Evolutionary conservation across 2,888 invertebrate genomes (phyloP).

Genomic region (Trachelus tabidus): DNA sequence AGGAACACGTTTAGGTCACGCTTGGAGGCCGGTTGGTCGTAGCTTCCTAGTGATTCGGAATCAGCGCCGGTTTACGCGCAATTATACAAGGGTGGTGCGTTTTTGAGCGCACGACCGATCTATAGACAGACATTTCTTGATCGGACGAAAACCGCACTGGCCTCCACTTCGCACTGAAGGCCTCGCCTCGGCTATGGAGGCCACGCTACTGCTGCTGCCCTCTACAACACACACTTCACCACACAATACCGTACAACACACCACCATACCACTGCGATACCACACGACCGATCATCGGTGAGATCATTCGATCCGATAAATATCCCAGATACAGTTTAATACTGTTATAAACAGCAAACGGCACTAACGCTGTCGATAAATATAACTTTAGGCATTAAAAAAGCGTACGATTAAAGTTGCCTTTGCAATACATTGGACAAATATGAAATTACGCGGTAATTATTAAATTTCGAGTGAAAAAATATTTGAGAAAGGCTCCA

Average conservation of each 20-base stretch:
- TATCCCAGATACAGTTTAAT: neutral
- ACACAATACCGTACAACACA: neutral
- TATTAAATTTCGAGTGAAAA: neutral
- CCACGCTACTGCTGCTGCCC: neutral
- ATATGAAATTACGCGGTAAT: neutral
- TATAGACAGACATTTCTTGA: neutral
- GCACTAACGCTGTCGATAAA: neutral
- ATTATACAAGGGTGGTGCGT: neutral
- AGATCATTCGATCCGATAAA: neutral
- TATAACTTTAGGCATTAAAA: neutral
- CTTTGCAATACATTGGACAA: neutral
- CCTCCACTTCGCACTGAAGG: neutral
- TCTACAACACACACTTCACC: neutral
- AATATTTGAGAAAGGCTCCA: neutral
- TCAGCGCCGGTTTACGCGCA: neutral
- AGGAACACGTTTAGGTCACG: neutral
- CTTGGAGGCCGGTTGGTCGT: neutral
- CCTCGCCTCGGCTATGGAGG: neutral
- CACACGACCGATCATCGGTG: neutral
- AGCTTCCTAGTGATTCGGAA: neutral
- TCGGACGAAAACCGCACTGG: neutral
- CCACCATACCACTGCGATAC: neutral
- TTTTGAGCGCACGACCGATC: neutral
- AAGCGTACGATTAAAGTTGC: neutral
- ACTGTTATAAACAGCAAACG: neutral